These are phyloP conservation scores for Cynoglossus semilaevis DNA, from an alignment of 2,113 vertebrate genomes.

Conservation along the genomic window DNA sequence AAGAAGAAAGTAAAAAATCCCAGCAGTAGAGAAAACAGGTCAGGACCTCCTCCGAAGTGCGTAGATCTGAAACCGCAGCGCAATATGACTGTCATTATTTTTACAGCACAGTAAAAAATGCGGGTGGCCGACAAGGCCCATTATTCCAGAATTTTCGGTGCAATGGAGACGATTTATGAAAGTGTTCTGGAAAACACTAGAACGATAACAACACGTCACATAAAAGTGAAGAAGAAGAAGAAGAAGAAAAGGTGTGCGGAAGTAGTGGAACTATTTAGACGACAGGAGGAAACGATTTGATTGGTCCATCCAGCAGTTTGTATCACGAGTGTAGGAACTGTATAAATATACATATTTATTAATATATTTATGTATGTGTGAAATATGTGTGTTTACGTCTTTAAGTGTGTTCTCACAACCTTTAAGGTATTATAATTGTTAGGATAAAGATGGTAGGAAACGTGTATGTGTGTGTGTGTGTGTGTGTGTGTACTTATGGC, in stretches of 20 bases:
- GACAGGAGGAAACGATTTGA: not conserved
- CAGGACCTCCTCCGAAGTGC: conserved; percentile 47
- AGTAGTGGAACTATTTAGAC: not conserved
- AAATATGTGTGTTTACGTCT: conserved; percentile 44
- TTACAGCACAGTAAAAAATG: conserved; percentile 75
- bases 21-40: conserved; percentile 50
- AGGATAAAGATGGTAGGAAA: not conserved
- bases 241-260: not conserved
- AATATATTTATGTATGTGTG: not conserved
- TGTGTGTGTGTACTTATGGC: no score
- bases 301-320: no score
- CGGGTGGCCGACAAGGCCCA: conserved; percentile 74
- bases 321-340: no score
- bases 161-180: conserved; percentile 60
- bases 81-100: conserved; percentile 78
- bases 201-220: conserved; percentile 56
- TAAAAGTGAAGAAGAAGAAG: conserved; percentile 16
- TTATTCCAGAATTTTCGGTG: conserved; percentile 56
- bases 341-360: no score
- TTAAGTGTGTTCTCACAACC: not conserved
- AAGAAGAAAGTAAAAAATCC: conserved; percentile 29
- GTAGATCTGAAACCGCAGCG: conserved; percentile 60
- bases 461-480: not conserved
- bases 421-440: not conserved
- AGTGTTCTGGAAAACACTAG: conserved; percentile 56